phyloP scores from a whole-genome alignment of 2,888 invertebrate species.

The Noctua fimbriata region DNA sequence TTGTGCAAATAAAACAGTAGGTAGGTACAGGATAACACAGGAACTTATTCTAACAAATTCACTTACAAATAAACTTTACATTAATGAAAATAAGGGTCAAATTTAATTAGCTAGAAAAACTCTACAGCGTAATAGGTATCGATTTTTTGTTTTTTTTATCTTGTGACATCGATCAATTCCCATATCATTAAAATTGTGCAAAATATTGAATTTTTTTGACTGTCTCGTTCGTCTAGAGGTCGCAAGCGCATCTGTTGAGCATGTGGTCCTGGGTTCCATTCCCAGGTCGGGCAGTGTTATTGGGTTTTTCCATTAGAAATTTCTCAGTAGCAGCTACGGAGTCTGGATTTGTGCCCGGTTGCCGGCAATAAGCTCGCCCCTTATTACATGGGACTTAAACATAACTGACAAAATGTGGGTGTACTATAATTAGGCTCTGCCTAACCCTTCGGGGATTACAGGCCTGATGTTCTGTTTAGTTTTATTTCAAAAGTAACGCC shows the following conservation, averaged over 20 bases:
- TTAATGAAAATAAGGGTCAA: conserved; percentile 26
- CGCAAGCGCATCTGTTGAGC: neutral
- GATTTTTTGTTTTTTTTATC: neutral
- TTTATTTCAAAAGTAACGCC: neutral
- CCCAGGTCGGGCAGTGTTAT: too few species aligned
- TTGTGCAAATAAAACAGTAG: conserved; percentile 68
- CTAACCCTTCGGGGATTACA: too few species aligned
- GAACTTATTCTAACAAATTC: conserved; percentile 67
- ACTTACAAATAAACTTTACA: conserved; percentile 49
- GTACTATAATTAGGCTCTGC: too few species aligned
- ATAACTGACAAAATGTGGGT: too few species aligned
- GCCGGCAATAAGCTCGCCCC: too few species aligned
- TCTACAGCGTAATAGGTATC: neutral
- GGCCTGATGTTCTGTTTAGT: too few species aligned
- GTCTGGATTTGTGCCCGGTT: too few species aligned
- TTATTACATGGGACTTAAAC: too few species aligned
- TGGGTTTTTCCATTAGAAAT: too few species aligned
- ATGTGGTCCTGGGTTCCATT: too few species aligned
- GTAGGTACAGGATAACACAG: conserved; percentile 62
- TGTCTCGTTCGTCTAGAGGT: neutral
- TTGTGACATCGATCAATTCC: neutral
- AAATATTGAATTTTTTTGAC: neutral
- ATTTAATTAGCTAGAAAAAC: neutral
- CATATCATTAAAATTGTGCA: neutral
- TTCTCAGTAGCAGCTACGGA: too few species aligned